Conservation (phyloP, 2,888 invertebrate genomes). For the Mesorhabditis belari region DNA sequence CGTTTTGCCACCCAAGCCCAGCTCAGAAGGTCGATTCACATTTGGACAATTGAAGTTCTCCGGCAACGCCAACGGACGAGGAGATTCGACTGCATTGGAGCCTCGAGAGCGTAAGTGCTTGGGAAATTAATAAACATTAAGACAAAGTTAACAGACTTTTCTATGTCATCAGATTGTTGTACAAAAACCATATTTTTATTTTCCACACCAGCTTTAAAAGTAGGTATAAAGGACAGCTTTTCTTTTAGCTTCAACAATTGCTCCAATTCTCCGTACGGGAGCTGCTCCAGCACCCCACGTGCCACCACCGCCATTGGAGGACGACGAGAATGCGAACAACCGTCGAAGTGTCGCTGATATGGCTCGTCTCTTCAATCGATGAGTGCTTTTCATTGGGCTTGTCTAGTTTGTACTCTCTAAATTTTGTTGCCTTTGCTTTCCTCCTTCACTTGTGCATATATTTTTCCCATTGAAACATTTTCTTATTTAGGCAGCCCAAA, state of each 20-base stretch:
- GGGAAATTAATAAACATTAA: no score
- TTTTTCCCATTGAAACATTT: no score
- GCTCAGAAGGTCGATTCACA: background rate
- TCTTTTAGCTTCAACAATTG: background rate
- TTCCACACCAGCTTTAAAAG: no score
- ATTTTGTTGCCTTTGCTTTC: background rate
- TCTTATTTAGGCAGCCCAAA: no score
- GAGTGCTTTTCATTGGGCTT: background rate
- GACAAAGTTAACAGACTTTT: no score
- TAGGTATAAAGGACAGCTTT: no score
- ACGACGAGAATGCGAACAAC: slow-evolving; percentile 34
- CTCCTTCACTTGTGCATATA: no score
- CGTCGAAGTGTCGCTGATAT: slow-evolving; percentile 35
- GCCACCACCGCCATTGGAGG: slow-evolving; percentile 6
- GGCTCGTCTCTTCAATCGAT: slow-evolving; percentile 26
- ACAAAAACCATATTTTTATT: no score
- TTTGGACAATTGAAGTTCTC: background rate
- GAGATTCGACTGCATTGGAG: no score
- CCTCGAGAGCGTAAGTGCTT: no score
- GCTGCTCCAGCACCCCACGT: background rate
- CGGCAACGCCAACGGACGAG: background rate
- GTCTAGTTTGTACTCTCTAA: background rate
- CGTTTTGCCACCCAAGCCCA: background rate
- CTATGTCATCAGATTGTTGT: no score
- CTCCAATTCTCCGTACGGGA: background rate